Base-by-base conservation (phyloP, 2,888 invertebrate species). In the Nasonia oneida region DNA sequence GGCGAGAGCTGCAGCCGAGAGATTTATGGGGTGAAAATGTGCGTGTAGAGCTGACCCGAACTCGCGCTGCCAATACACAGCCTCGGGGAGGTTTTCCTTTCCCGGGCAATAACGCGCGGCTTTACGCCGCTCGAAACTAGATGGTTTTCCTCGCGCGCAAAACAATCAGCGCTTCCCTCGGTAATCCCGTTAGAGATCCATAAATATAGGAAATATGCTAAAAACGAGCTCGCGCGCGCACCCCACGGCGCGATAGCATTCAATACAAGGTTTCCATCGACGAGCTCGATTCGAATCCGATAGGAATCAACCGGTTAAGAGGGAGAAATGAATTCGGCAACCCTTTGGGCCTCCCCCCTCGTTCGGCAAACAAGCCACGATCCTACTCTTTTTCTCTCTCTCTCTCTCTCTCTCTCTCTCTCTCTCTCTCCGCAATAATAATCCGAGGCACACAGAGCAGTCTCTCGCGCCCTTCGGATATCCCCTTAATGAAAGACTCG, bases 401-500 rank as follows among this genome's bases (percentile, higher is more conserved):
- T 89, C 89, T 84, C 87, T 84, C 88, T 89, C 90, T 89, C 89
- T 84, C 64, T 90, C 89, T 89, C 90, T 89, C 89, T 84, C 87
- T 84, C 88, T 89, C 90, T 89, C 89, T 84, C 87, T 84, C 88
- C 89, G 91, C 91, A 93, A 93, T 93, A 93, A 93, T 93, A 93
- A 92, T 91, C 90, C 90, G n/a, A 61, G 23, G 57, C 57, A 23
- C n/a, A 18, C n/a, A 8, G 47, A 61, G 37, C n/a, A 61, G 89
- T 29, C 29, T 1, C 29, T 29, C 29, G 29, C 1, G 29, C 89
- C 88, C 87, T 81, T 85, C 82, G 84, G 74, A 76, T 50, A 80
- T 88, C 86, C 90, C 91, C 91, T 92, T 93, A 93, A 93, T 93
- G 93, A 93, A 93, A 93, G 93, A 93, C 93, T 92, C 91, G 92